A percentile compares a stretch with the other conserved stretches of the same genome.
These are phyloP conservation scores for Ophthalmolycus amberensis DNA, from an alignment of 2,113 vertebrate species.

Conservation along the genomic window DNA sequence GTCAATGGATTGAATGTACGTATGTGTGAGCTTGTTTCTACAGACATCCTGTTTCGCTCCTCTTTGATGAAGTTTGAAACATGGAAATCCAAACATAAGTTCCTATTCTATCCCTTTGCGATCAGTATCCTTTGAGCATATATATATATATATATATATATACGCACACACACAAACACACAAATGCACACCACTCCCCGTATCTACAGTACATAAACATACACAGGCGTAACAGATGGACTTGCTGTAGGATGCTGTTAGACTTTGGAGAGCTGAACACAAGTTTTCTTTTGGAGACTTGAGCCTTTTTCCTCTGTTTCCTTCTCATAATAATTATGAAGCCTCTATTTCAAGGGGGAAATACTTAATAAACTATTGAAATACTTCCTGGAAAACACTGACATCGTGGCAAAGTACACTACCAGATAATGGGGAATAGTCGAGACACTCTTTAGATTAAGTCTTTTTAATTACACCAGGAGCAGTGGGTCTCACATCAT, in stretches of 20 bases:
- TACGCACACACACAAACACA: too few relatives aligned
- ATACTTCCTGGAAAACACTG: conserved; percentile 42
- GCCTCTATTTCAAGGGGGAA: conserved; percentile 7
- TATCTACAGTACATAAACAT: conserved; percentile 8
- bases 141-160: neutral
- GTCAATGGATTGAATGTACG: neutral
- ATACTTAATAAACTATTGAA: conserved; percentile 40
- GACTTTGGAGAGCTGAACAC: conserved; percentile 21
- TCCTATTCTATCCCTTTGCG: conserved; percentile 58
- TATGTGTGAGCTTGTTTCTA: conserved; percentile 27
- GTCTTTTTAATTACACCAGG: conserved; percentile 45
- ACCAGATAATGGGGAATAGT: conserved; percentile 36
- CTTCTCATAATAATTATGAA: conserved; percentile 32
- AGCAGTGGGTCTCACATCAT: conserved; percentile 42
- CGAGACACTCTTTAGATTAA: conserved; percentile 48
- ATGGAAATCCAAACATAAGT: conserved; percentile 75
- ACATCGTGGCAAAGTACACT: conserved; percentile 7
- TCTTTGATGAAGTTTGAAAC: conserved; percentile 78
- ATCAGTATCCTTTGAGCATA: conserved; percentile 39
- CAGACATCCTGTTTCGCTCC: conserved; percentile 33
- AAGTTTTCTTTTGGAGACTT: conserved; percentile 16
- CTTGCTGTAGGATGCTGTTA: neutral
- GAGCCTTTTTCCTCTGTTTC: conserved; percentile 11
- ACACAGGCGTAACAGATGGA: conserved; percentile 14
- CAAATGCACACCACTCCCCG: neutral